phyloP scores from a whole-genome alignment of 1,140 invertebrate genomes.

The Zaprionus davidi region DNA sequence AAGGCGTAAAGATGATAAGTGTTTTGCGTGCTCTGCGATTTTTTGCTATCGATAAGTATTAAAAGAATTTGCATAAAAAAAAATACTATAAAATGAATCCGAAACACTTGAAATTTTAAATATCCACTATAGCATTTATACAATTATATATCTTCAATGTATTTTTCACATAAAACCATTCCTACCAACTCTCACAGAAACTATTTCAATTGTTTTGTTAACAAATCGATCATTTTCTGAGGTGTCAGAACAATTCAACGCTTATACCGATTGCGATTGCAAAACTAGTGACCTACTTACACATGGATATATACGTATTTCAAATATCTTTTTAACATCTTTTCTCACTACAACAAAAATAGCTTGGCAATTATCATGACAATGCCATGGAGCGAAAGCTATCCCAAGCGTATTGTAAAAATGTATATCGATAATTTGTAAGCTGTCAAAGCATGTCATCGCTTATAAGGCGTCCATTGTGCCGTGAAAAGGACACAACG shows the following conservation, averaged over 20 bases:
- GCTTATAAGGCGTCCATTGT: slow-evolving; percentile 19
- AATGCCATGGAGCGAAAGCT: not conserved
- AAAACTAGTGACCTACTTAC: not conserved
- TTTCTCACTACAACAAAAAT: not conserved
- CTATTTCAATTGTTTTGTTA: not conserved
- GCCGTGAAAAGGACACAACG: slow-evolving; percentile 17
- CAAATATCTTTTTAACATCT: not conserved
- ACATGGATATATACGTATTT: not conserved
- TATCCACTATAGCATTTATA: no score
- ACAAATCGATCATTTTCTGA: not conserved
- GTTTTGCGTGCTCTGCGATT: no score
- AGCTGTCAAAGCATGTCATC: slow-evolving; percentile 44
- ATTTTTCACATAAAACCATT: not conserved
- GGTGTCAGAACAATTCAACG: not conserved
- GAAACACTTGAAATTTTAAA: no score
- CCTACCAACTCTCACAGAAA: not conserved
- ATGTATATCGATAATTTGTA: slow-evolving; percentile 51
- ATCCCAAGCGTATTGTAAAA: slow-evolving; percentile 17
- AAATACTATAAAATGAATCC: no score
- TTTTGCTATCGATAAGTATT: no score
- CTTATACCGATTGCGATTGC: not conserved
- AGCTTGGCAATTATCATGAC: not conserved
- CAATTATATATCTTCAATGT: not conserved
- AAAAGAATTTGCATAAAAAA: no score
- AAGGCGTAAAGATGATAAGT: no score